Evolutionary conservation across 1,140 invertebrate species (phyloP).

Genomic region (Drosophila sturtevanti): DNA sequence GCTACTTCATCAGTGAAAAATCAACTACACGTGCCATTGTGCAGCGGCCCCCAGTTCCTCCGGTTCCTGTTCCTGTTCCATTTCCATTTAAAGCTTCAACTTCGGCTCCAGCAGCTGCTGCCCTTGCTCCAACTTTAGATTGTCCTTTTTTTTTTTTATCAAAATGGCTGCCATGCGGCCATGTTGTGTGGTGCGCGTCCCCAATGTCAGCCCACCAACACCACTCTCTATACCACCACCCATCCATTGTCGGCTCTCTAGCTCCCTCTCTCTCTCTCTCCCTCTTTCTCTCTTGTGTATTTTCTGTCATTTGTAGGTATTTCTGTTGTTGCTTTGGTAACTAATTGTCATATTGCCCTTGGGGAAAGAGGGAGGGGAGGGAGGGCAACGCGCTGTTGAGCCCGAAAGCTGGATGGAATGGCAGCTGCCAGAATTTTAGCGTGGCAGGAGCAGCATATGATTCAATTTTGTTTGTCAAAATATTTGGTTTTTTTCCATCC

Average conservation of each 20-base stretch:
- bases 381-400: conserved; percentile 42
- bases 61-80: background rate
- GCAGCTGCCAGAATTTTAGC: background rate
- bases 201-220: background rate
- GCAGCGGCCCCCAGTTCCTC: background rate
- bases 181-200: conserved; percentile 68
- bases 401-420: conserved; percentile 8
- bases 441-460: conserved; percentile 46
- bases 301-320: conserved; percentile 77
- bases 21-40: conserved; percentile 60
- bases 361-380: too few species aligned
- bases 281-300: conserved; percentile 54
- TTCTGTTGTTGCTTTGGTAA: conserved; percentile 81
- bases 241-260: background rate
- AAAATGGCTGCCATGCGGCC: conserved; percentile 77
- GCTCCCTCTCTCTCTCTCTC: background rate
- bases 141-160: conserved; percentile 69
- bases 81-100: background rate
- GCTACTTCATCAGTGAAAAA: conserved; percentile 24
- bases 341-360: conserved; percentile 79
- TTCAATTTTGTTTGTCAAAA: conserved; percentile 61
- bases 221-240: background rate
- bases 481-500: conserved; percentile 1
- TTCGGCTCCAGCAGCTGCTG: background rate
- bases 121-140: conserved; percentile 27